Evolutionary conservation across 2,113 vertebrate species (phyloP).

Genomic region (Tachuris rubrigastra): DNA sequence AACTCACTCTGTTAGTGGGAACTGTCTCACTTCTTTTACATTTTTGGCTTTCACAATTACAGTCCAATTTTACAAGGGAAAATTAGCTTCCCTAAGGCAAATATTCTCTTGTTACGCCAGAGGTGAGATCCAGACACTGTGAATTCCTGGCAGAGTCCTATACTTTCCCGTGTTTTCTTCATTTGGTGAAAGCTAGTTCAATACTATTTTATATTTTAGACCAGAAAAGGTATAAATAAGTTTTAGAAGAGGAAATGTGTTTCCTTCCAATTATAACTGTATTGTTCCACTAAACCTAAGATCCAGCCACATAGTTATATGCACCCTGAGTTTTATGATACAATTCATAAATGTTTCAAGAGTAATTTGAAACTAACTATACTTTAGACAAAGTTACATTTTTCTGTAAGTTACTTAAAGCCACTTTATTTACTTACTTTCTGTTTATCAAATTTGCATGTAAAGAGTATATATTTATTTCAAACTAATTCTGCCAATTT

Average conservation of each 20-base stretch:
- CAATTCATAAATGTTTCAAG: not conserved
- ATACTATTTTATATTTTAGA: constrained; percentile 48
- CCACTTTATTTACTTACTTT: not conserved
- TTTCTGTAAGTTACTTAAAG: not conserved
- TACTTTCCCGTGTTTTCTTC: constrained; percentile 44
- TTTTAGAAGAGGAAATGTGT: constrained; percentile 49
- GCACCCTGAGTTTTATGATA: not conserved
- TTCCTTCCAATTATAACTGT: constrained; percentile 25
- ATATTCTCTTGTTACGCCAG: constrained; percentile 49
- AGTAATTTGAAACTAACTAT: not conserved
- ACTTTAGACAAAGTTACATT: not conserved
- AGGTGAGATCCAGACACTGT: constrained; percentile 66
- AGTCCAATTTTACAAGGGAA: constrained; percentile 53
- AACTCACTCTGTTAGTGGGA: constrained; percentile 27
- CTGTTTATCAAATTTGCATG: not conserved
- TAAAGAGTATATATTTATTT: not conserved
- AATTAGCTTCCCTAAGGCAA: constrained; percentile 60
- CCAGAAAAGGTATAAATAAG: constrained; percentile 4
- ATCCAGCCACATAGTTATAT: not conserved
- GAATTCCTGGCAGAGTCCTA: constrained; percentile 49
- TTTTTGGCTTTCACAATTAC: constrained; percentile 57
- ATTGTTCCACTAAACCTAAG: constrained; percentile 27
- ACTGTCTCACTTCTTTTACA: constrained; percentile 49
- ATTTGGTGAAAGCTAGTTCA: constrained; percentile 36
- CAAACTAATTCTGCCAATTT: not conserved